Percentiles rank a stretch among this genome's conserved stretches.
Evolutionary conservation across 1,140 invertebrate genomes (phyloP).

Genomic region (Ostrea denselamellosa): DNA sequence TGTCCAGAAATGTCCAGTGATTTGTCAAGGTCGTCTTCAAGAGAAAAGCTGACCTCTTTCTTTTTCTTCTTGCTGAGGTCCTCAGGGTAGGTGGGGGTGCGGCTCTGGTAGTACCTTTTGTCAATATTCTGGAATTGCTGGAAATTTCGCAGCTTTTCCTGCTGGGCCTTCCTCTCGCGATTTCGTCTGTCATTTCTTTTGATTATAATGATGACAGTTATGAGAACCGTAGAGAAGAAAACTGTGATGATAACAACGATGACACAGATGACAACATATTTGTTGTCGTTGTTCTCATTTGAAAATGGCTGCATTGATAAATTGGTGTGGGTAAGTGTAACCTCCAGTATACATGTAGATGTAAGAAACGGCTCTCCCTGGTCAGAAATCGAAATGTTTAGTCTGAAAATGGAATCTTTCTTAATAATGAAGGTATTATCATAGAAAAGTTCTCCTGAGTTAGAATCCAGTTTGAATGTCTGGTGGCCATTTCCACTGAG

Average conservation of each 20-base stretch:
- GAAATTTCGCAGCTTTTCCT: conserved; percentile 2
- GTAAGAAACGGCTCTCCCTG: conserved; percentile 60
- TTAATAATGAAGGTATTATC: conserved; percentile 52
- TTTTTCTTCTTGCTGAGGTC: conserved; percentile 61
- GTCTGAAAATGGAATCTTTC: conserved; percentile 58
- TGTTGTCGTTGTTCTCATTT: conserved; percentile 47
- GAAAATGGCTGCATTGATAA: conserved; percentile 54
- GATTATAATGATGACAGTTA: conserved; percentile 68
- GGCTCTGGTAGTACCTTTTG: conserved; percentile 39
- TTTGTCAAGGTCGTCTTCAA: conserved; percentile 63
- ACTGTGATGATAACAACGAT: conserved; percentile 68
- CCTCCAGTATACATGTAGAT: conserved; percentile 54
- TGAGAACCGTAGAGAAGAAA: conserved; percentile 65
- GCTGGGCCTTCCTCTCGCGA: conserved; percentile 44
- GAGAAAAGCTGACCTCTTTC: conserved; percentile 67
- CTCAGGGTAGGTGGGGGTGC: conserved; percentile 42
- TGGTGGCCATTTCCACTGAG: conserved; percentile 89
- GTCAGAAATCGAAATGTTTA: conserved; percentile 66
- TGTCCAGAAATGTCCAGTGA: conserved; percentile 49
- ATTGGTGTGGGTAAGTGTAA: conserved; percentile 67
- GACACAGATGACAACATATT: conserved; percentile 68
- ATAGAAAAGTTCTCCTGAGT: conserved; percentile 64
- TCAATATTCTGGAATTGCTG: conserved; percentile 25
- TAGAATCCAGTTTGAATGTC: conserved; percentile 81
- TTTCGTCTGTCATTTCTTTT: conserved; percentile 59